phyloP scores from a whole-genome alignment of 2,888 invertebrate species.

The Phortica magna region DNA sequence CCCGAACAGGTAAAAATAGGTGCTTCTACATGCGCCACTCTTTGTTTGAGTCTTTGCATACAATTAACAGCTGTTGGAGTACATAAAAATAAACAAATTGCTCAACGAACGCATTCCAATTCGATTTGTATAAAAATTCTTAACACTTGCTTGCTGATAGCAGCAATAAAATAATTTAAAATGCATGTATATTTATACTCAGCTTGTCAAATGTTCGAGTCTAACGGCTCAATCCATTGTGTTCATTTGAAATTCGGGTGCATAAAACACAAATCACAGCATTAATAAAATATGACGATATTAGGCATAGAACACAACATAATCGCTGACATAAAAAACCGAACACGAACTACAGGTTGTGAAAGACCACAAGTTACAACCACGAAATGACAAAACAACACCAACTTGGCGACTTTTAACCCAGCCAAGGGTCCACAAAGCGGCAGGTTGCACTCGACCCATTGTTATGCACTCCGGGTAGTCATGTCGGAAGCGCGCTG shows the following conservation, averaged over 20 bases:
- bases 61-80: no score
- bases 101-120: conserved; percentile 24
- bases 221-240: background rate
- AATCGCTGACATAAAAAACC: conserved; percentile 27
- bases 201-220: background rate
- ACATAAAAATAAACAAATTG: no score
- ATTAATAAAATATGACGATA: conserved; percentile 18
- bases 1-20: no score
- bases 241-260: conserved; percentile 32
- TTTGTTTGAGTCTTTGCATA: no score
- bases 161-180: conserved; percentile 40
- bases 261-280: conserved; percentile 49
- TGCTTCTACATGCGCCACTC: no score
- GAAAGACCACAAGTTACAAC: background rate
- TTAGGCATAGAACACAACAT: conserved; percentile 16
- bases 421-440: no score
- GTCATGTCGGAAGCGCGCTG: no score
- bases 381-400: no score
- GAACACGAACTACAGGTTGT: background rate
- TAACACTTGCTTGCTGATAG: conserved; percentile 15
- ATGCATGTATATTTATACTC: conserved; percentile 31
- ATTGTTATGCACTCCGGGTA: no score
- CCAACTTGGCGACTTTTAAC: no score
- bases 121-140: conserved; percentile 8
- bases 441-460: no score